These are phyloP conservation scores for Subacronicta megacephala DNA, from an alignment of 2,888 invertebrate genomes.

Conservation along the genomic window DNA sequence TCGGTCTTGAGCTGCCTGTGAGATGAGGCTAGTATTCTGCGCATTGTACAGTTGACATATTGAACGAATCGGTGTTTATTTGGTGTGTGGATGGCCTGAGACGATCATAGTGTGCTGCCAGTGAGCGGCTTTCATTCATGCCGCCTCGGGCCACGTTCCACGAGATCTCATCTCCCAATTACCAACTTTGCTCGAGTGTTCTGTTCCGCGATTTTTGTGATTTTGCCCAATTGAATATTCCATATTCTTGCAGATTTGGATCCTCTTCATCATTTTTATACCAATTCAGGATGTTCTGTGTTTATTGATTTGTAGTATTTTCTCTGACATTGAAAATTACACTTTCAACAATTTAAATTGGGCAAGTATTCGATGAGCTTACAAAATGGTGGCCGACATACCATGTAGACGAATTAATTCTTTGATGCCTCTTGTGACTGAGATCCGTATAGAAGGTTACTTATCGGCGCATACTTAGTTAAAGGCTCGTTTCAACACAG, in stretches of 20 bases:
- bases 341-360: background rate
- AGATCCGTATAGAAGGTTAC: slow-evolving; percentile 45
- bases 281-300: background rate
- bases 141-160: slow-evolving; percentile 87
- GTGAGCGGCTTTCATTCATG: slow-evolving; percentile 89
- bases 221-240: slow-evolving; percentile 69
- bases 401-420: background rate
- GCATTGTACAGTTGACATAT: slow-evolving; percentile 63
- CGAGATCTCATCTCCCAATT: slow-evolving; percentile 89
- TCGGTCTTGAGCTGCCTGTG: background rate
- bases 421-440: background rate
- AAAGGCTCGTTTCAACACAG: slow-evolving; percentile 76
- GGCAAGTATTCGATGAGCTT: background rate
- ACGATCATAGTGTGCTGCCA: slow-evolving; percentile 77
- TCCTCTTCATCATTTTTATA: slow-evolving; percentile 5
- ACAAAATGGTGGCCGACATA: background rate
- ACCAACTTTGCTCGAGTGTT: slow-evolving; percentile 79
- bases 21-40: slow-evolving; percentile 15
- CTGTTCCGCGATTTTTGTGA: slow-evolving; percentile 81
- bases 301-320: background rate
- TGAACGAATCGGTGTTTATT: slow-evolving; percentile 60
- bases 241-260: slow-evolving; percentile 24
- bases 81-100: slow-evolving; percentile 64
- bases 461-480: slow-evolving; percentile 55
- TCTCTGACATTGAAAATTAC: background rate